Conservation (phyloP, 1,140 invertebrate species). For the Antheraea pernyi region DNA sequence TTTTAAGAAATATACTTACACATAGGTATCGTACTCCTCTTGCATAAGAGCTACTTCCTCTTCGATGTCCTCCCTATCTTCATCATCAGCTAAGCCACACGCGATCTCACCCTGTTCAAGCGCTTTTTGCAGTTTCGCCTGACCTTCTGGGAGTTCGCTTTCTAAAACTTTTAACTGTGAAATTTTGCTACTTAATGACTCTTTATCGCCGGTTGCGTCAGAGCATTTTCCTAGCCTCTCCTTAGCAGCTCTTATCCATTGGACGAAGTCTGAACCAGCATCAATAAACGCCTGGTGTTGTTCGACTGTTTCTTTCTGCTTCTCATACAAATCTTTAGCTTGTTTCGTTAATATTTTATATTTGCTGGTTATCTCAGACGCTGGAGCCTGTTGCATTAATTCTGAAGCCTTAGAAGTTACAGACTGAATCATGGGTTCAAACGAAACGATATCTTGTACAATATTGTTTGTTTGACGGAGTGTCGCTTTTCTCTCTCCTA, state of each 20-base stretch:
- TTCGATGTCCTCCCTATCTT: conserved; percentile 94
- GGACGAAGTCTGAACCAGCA: conserved; percentile 93
- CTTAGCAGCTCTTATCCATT: conserved; percentile 93
- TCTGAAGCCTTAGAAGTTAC: conserved; percentile 95
- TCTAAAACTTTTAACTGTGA: conserved; percentile 91
- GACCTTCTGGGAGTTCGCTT: conserved; percentile 89
- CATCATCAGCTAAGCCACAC: conserved; percentile 89
- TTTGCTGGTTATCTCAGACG: conserved; percentile 93
- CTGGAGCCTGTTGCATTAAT: conserved; percentile 90
- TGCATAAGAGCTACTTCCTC: conserved; percentile 93
- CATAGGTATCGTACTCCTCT: conserved; percentile 92
- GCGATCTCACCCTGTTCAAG: conserved; percentile 90
- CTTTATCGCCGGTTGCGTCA: conserved; percentile 96
- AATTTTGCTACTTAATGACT: conserved; percentile 90
- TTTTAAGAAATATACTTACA: conserved; percentile 77
- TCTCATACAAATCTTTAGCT: conserved; percentile 93
- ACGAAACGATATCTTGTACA: conserved; percentile 95
- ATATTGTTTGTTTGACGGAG: conserved; percentile 95
- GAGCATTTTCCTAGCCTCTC: conserved; percentile 96
- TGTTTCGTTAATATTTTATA: conserved; percentile 94
- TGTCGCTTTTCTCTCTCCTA: conserved; percentile 92
- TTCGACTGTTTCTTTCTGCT: conserved; percentile 94
- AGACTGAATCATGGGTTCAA: conserved; percentile 97
- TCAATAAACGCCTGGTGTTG: conserved; percentile 95
- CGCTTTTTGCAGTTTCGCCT: conserved; percentile 90